phyloP scores from a whole-genome alignment of 2,888 invertebrate genomes.

The Gastrophysa polygoni region DNA sequence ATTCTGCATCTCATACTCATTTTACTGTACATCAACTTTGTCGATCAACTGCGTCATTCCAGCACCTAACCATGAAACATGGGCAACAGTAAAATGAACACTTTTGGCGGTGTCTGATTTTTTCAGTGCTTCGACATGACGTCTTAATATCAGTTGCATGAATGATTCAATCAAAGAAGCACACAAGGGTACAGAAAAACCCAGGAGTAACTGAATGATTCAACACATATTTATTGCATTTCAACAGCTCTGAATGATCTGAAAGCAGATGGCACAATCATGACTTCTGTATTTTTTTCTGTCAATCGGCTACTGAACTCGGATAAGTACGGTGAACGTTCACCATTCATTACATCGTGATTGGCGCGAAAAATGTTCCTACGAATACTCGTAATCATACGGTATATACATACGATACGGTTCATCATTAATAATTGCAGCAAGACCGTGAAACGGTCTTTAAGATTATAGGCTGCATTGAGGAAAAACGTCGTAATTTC shows the following conservation, averaged over 20 bases:
- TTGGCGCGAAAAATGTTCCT: constrained; percentile 16
- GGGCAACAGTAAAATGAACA: too few relatives aligned
- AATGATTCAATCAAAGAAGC: too few relatives aligned
- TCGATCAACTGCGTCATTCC: too few relatives aligned
- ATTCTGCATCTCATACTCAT: too few relatives aligned
- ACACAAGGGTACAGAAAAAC: too few relatives aligned
- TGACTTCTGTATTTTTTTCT: neutral
- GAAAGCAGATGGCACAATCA: neutral
- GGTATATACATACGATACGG: constrained; percentile 14
- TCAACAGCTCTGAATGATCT: neutral
- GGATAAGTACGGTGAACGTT: constrained; percentile 8
- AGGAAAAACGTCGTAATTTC: constrained; percentile 7
- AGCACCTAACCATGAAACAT: too few relatives aligned
- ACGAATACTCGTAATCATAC: constrained; percentile 23
- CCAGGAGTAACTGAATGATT: too few relatives aligned
- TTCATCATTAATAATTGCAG: constrained; percentile 26
- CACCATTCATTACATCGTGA: constrained; percentile 13
- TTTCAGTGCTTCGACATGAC: too few relatives aligned
- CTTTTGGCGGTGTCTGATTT: too few relatives aligned
- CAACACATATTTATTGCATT: too few relatives aligned
- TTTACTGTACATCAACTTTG: too few relatives aligned
- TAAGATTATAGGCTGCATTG: constrained; percentile 26
- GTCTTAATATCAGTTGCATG: too few relatives aligned
- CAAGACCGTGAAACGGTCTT: constrained; percentile 22
- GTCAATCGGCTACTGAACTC: constrained; percentile 22